Evolutionary conservation across 1,140 invertebrate genomes (phyloP).

Genomic region (Rhizoglyphus robini): DNA sequence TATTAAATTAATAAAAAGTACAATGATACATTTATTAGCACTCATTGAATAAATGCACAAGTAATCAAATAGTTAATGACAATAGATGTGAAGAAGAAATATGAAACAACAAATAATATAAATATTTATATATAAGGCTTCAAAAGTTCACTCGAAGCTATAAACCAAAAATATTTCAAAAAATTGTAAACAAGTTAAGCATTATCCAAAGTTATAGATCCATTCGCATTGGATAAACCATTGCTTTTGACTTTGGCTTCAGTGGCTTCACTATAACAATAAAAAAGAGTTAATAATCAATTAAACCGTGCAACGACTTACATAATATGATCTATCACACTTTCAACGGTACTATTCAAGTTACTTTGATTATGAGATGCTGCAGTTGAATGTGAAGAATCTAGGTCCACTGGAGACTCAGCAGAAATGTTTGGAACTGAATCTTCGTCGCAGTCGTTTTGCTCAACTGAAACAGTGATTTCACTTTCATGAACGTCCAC

Average conservation of each 20-base stretch:
- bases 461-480: not conserved
- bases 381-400: not conserved
- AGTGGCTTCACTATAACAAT: not conserved
- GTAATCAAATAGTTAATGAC: too few species aligned
- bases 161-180: too few species aligned
- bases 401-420: not conserved
- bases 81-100: too few species aligned
- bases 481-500: not conserved
- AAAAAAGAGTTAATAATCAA: not conserved
- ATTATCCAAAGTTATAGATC: not conserved
- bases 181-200: not conserved
- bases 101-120: too few species aligned
- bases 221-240: not conserved
- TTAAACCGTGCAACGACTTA: not conserved
- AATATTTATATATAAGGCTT: too few species aligned
- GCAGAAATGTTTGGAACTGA: too few species aligned
- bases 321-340: not conserved
- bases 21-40: too few species aligned
- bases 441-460: not conserved
- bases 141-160: too few species aligned
- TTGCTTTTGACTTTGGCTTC: not conserved
- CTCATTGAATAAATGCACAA: too few species aligned
- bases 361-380: not conserved
- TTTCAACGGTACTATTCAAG: constrained; percentile 3
- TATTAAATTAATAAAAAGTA: too few species aligned